phyloP scores from a whole-genome alignment of 2,113 vertebrate species.

The Gracilinanus agilis region DNA sequence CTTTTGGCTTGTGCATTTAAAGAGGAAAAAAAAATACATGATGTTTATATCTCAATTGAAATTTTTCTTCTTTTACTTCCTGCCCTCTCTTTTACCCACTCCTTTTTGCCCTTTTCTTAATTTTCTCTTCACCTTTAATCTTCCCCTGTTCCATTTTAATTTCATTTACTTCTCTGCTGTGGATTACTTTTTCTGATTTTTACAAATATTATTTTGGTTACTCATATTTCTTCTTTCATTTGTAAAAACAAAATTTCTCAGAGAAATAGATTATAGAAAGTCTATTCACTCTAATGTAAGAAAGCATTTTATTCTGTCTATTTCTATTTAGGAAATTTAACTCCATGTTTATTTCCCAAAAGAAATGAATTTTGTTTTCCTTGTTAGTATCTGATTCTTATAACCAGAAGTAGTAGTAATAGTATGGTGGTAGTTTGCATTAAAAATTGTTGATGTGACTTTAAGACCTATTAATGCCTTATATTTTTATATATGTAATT shows the following conservation, averaged over 20 bases:
- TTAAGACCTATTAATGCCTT: conserved; percentile 30
- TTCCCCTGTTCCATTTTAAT: background rate
- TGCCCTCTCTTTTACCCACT: background rate
- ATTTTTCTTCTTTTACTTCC: conserved; percentile 12
- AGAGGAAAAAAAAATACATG: conserved; percentile 6
- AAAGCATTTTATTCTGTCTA: conserved; percentile 26
- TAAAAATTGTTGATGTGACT: conserved; percentile 37
- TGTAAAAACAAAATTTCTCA: too few species aligned
- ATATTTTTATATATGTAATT: background rate
- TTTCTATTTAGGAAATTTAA: conserved; percentile 5
- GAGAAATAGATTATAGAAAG: background rate
- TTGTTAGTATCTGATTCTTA: conserved; percentile 18
- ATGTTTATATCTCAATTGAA: background rate
- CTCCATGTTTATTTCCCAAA: conserved; percentile 15
- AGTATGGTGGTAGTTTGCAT: background rate
- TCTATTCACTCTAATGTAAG: background rate
- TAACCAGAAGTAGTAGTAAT: background rate
- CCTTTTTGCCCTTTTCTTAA: background rate
- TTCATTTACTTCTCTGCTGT: conserved; percentile 19
- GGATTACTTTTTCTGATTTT: conserved; percentile 19
- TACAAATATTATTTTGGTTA: background rate
- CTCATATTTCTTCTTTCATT: conserved; percentile 40
- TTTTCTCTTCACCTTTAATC: background rate
- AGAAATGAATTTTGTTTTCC: background rate
- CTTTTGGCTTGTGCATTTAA: conserved; percentile 61